Evolutionary conservation across 1,140 invertebrate species (phyloP).

Genomic region (Popillia japonica): DNA sequence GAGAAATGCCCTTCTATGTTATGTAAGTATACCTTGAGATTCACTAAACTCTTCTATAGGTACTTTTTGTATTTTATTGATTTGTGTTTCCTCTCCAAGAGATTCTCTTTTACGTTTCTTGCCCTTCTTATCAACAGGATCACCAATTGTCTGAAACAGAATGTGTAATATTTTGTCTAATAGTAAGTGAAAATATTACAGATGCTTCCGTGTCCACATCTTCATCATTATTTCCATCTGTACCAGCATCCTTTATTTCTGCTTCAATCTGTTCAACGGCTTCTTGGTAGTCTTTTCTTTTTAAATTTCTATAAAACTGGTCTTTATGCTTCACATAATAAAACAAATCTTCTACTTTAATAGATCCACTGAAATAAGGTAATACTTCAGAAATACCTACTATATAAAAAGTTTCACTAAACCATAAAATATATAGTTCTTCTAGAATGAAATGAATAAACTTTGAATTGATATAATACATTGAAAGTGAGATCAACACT

Average conservation of each 20-base stretch:
- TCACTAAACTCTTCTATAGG: constrained; percentile 14
- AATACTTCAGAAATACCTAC: not conserved
- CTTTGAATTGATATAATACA: too few species aligned
- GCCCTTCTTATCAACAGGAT: not conserved
- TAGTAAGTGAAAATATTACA: not conserved
- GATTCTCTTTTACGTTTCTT: constrained; percentile 41
- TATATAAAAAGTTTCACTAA: too few species aligned
- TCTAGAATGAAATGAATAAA: too few species aligned
- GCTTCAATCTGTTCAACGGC: constrained; percentile 61
- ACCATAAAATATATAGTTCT: too few species aligned
- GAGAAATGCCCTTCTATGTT: too few species aligned
- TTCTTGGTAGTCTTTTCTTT: constrained; percentile 68
- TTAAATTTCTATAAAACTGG: constrained; percentile 66
- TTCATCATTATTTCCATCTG: constrained; percentile 48
- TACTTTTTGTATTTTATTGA: not conserved
- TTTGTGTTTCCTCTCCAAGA: not conserved
- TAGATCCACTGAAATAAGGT: constrained; percentile 52
- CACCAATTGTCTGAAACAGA: not conserved
- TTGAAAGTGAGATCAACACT: too few species aligned
- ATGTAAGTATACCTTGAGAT: not conserved
- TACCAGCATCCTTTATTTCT: constrained; percentile 51
- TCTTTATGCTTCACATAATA: constrained; percentile 66
- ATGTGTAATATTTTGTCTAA: not conserved
- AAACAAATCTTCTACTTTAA: constrained; percentile 59
- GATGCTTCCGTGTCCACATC: not conserved